Percentiles rank a stretch among this genome's conserved stretches.
Evolutionary conservation across 2,888 invertebrate genomes (phyloP).

Genomic region (Leptothorax acervorum): DNA sequence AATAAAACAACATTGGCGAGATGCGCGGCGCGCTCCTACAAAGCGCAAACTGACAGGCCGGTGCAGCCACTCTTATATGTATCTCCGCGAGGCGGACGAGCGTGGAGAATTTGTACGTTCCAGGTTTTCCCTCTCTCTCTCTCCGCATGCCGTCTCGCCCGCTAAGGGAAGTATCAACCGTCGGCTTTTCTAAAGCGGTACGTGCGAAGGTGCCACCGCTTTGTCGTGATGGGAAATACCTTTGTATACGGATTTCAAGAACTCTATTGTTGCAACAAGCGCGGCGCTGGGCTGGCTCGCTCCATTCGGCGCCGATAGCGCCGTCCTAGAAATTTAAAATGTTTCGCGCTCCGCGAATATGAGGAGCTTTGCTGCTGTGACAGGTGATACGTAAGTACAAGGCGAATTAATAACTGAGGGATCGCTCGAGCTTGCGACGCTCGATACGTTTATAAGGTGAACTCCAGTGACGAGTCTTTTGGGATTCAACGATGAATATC

Average conservation of each 20-base stretch:
- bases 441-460: neutral
- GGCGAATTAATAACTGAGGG: slow-evolving; percentile 10
- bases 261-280: slow-evolving; percentile 57
- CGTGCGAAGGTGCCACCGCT: slow-evolving; percentile 58
- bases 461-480: neutral
- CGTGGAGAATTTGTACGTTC: slow-evolving; percentile 73
- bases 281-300: slow-evolving; percentile 30
- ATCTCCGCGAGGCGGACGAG: slow-evolving; percentile 65
- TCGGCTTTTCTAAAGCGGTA: slow-evolving; percentile 70
- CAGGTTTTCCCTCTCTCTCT: slow-evolving; percentile 5
- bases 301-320: slow-evolving; percentile 35
- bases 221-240: slow-evolving; percentile 55
- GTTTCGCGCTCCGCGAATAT: neutral
- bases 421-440: neutral
- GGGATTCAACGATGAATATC: neutral
- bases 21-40: slow-evolving; percentile 69
- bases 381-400: neutral
- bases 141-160: slow-evolving; percentile 10
- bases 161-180: slow-evolving; percentile 62
- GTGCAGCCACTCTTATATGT: slow-evolving; percentile 57
- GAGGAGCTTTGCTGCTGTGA: slow-evolving; percentile 9
- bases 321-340: slow-evolving; percentile 38
- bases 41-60: slow-evolving; percentile 76
- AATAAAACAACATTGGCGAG: slow-evolving; percentile 77
- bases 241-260: slow-evolving; percentile 69